Conservation (phyloP, 2,888 invertebrate genomes). For the Piscicola geometra region DNA sequence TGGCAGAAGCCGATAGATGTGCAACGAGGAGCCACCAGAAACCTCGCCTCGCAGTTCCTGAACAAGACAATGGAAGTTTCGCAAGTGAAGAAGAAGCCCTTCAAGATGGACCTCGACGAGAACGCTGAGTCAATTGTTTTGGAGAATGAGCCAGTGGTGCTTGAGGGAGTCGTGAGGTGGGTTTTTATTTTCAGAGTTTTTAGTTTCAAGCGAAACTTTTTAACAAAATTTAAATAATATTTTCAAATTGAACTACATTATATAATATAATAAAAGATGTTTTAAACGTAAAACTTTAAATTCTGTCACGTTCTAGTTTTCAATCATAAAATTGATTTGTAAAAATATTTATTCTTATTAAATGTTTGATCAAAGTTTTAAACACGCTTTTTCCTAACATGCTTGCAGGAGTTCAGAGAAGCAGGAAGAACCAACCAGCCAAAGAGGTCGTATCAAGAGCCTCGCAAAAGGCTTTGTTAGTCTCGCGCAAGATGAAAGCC, state of each 20-base stretch:
- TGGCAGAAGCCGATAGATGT: constrained; percentile 39
- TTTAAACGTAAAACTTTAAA: no score
- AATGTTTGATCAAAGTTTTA: no score
- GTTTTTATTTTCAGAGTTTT: no score
- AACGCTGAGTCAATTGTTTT: constrained; percentile 33
- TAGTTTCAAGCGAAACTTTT: no score
- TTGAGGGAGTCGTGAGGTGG: constrained; percentile 37
- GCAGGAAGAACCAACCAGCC: constrained; percentile 33
- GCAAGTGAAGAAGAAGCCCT: constrained; percentile 33
- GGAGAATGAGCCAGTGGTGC: constrained; percentile 35
- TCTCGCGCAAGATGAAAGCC: background rate
- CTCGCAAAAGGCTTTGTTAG: constrained; percentile 34
- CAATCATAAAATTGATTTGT: background rate
- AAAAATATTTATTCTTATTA: no score
- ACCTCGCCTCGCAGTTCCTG: constrained; percentile 32
- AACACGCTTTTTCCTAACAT: background rate
- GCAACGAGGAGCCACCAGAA: constrained; percentile 34
- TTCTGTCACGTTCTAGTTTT: no score
- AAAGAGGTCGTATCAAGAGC: constrained; percentile 35
- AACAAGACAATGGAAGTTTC: constrained; percentile 27
- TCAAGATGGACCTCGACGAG: constrained; percentile 36
- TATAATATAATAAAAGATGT: no score
- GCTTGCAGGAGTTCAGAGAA: constrained; percentile 32
- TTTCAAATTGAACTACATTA: no score
- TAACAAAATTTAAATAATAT: no score